Base-by-base conservation (phyloP, 2,888 invertebrate species). In the Eristalis pertinax region DNA sequence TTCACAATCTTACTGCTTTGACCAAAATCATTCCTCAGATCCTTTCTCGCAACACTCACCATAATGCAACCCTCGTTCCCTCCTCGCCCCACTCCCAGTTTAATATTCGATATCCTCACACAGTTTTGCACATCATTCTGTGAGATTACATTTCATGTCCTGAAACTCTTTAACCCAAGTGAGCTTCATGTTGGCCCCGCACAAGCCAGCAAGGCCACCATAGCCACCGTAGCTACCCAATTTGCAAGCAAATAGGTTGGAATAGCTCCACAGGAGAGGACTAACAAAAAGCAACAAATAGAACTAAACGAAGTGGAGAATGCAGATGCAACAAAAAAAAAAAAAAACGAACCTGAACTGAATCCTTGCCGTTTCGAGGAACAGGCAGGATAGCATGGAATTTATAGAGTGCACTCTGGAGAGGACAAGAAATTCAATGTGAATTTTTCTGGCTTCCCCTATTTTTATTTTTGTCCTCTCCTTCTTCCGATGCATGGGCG, bases 381-480 rank as follows among this genome's bases (percentile, higher is more conserved):
- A n/a, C 68, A 15, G n/a, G 24, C 56, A 50, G 62, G 60, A 64
- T 35, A 68, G 35, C 38, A 79, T n/a, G 41, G 63, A 79, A 84
- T 79, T 75, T 84, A 84, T 76, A 84, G 76, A 84, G 79, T 87
- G 79, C 79, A 83, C 83, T 87, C 84, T 19, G 8, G 72, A 50
- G 50, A 87, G 84, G 64, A 84, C 68, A 80, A 68, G 76, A 84
- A 87, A 84, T 87, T 84, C 87, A 87, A 87, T 84, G 73, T 50
- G 72, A 73, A 72, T 72, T 79, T 87, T 83, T 70, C 32, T 78
- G 43, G 15, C 50, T 35, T 26, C 63, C 19, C 19, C 35, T 32
- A 10, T 32, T 50, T 4, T 26, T 72, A 58, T 29, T 70, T 63
- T 62, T 32, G 13, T 67, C 70, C 26, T 4, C 26, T 4, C 1